phyloP scores from a whole-genome alignment of 2,888 invertebrate genomes.

The Yponomeuta cagnagella region DNA sequence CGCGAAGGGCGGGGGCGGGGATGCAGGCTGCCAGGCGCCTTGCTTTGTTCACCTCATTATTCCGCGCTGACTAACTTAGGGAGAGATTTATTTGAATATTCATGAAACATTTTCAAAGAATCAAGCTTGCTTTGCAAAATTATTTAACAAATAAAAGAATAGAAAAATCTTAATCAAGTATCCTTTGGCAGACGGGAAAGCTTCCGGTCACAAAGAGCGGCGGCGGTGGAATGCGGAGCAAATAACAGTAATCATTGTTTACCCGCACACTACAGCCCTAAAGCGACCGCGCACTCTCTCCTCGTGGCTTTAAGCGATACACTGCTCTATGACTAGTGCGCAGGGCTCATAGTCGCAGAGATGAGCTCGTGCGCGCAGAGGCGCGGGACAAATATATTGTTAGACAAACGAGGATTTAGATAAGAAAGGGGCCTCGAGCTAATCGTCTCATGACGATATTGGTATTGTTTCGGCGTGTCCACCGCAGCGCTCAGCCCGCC shows the following conservation, averaged over 20 bases:
- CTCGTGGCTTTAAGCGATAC: neutral
- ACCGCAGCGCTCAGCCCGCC: neutral
- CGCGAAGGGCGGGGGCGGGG: neutral
- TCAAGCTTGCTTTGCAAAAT: neutral
- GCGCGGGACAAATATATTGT: constrained; percentile 1
- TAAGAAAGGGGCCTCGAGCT: constrained; percentile 1
- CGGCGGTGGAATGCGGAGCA: neutral
- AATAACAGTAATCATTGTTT: constrained; percentile 3
- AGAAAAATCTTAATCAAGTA: neutral
- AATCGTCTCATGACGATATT: constrained; percentile 3
- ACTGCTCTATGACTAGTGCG: neutral
- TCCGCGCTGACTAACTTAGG: neutral
- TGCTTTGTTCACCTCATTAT: neutral
- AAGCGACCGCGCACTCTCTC: neutral
- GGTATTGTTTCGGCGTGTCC: neutral
- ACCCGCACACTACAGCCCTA: neutral
- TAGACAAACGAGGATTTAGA: constrained; percentile 3
- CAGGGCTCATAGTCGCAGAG: neutral
- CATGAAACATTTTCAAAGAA: neutral
- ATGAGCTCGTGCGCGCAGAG: neutral
- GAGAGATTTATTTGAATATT: neutral
- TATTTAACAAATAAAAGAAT: neutral
- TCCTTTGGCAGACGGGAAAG: neutral
- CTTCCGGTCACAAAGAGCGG: neutral
- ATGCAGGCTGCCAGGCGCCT: neutral